Evolutionary conservation across 1,140 invertebrate species (phyloP).

Genomic region (Eriosoma lanigerum): DNA sequence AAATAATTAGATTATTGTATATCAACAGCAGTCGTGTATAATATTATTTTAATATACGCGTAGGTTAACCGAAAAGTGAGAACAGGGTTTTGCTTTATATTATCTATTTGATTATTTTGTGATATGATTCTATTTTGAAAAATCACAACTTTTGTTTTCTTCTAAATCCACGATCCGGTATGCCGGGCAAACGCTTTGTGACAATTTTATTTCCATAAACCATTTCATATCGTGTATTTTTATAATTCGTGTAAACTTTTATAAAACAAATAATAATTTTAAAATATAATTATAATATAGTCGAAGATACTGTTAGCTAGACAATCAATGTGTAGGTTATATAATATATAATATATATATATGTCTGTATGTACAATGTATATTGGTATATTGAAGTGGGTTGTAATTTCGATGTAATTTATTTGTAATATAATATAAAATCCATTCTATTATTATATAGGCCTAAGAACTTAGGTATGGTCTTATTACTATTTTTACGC

Average conservation of each 20-base stretch:
- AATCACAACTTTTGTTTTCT: constrained; percentile 33
- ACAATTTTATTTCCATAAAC: constrained; percentile 36
- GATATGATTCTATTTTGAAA: constrained; percentile 26
- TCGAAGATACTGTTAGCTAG: constrained; percentile 40
- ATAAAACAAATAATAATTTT: constrained; percentile 14
- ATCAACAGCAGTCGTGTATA: not conserved
- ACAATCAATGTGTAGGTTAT: constrained; percentile 46
- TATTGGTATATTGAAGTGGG: not conserved
- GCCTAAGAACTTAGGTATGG: constrained; percentile 12
- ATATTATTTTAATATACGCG: not conserved
- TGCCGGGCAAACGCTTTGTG: constrained; percentile 27
- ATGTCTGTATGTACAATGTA: no score
- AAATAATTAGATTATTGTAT: not conserved
- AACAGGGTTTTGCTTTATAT: constrained; percentile 45
- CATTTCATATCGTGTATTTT: constrained; percentile 40
- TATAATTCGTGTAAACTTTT: constrained; percentile 40
- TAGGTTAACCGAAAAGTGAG: constrained; percentile 45
- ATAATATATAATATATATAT: not conserved
- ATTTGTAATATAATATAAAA: constrained; percentile 13
- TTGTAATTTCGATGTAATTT: constrained; percentile 22
- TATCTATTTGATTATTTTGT: constrained; percentile 33
- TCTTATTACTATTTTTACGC: constrained; percentile 9
- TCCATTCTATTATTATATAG: not conserved
- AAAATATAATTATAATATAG: constrained; percentile 6
- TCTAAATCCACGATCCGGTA: not conserved